Conservation (phyloP, 2,797 vertebrate genomes). For the Psittacula derbiana region DNA sequence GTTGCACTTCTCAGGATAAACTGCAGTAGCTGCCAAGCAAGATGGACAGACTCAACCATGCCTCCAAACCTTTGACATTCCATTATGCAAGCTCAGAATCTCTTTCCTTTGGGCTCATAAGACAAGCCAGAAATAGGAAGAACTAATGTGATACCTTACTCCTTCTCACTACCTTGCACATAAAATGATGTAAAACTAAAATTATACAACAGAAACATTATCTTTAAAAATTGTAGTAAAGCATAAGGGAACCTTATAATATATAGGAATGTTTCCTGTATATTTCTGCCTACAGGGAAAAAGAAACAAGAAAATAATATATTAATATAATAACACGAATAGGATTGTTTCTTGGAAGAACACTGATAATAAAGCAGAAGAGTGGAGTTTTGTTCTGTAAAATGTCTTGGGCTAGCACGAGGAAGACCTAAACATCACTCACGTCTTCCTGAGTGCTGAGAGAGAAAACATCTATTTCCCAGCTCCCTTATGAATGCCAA, state of each 20-base stretch:
- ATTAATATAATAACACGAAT: neutral
- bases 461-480: neutral
- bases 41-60: neutral
- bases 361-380: neutral
- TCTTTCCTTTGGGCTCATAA: neutral
- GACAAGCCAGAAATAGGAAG: neutral
- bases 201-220: neutral
- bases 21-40: neutral
- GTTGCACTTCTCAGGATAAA: neutral
- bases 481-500: neutral
- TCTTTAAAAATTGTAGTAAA: neutral
- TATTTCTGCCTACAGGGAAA: neutral
- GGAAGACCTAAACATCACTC: neutral
- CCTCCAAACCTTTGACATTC: neutral
- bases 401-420: neutral
- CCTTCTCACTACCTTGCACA: neutral
- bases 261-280: neutral
- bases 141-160: neutral
- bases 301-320: slow-evolving; percentile 7
- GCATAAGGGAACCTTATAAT: neutral
- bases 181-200: neutral
- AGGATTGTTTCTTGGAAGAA: neutral
- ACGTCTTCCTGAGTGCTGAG: neutral
- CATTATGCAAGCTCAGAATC: neutral
- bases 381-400: neutral